Evolutionary conservation across 2,113 vertebrate species (phyloP), one percentile per base, ranked within the genome.

Genomic region (Scatophagus argus): DNA sequence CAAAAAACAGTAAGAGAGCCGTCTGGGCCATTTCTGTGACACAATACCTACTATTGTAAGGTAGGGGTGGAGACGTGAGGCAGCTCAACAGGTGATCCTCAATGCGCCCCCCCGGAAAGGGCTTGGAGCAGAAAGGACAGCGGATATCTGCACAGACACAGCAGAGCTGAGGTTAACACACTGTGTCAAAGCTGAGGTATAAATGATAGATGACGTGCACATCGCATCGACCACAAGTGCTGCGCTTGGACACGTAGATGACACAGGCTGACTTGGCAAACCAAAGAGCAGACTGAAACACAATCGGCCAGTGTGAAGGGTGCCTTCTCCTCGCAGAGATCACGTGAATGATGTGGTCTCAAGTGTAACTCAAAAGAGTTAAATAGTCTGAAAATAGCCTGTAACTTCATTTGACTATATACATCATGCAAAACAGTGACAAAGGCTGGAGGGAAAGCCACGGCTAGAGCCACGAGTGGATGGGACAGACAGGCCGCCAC

Each of bases 21-120:
- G 4, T 34, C 2, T 1, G 17, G 49, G n/a, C 49, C 43, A 32
- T 52, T 74, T 58, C 46, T 66, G 74, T 39, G n/a, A 44, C 41
- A n/a, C 0, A 46, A 81, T 19, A 87, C 94, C 88, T 76, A 95
- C 95, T 93, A 36, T 95, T 95, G 91, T 95, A 95, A 58, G 94
- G 94, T 49, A 95, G 90, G 2, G 94, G 91, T 12, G 94, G 95
- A 63, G 94, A 94, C 1, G 94, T 95, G 84, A 95, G 93, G 83
- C 95, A 95, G 90, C 93, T 94, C 86, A 95, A 85, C 75, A 95
- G 92, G 88, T 95, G 95, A 81, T 95, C 94, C 86, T 95, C 94
- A 8, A 95, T 95, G 47, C 93, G 85, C 39, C 94, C 93, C 36
- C 93, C 94, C 0, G 95, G 94, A 83, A 95, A 95, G 38, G 91